These are phyloP conservation scores for Luperina testacea DNA, from an alignment of 2,888 invertebrate genomes.

Conservation along the genomic window DNA sequence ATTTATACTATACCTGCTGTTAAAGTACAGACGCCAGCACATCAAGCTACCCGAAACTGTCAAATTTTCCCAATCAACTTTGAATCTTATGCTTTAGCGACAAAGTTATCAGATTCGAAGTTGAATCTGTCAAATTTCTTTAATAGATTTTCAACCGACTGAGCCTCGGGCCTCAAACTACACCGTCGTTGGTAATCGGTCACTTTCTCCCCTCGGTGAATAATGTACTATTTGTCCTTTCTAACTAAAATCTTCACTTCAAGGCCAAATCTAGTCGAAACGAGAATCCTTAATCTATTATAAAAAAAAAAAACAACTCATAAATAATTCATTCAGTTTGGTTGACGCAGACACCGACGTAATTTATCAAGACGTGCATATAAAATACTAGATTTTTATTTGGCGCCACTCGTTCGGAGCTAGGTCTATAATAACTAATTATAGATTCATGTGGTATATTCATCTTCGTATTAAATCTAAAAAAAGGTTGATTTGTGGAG, in stretches of 20 bases:
- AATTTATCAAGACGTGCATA: slow-evolving; percentile 24
- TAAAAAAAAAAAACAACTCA: slow-evolving; percentile 3
- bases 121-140: no score
- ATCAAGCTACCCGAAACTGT: no score
- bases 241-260: neutral
- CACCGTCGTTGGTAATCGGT: no score
- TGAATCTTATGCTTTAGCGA: no score
- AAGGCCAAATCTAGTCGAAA: neutral
- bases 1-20: no score
- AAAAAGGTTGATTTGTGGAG: neutral
- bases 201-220: no score
- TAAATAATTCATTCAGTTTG: slow-evolving; percentile 37
- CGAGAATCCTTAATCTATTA: slow-evolving; percentile 3
- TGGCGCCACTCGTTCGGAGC: slow-evolving; percentile 30
- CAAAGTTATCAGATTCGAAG: no score
- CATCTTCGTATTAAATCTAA: no score
- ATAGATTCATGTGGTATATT: neutral
- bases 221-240: neutral
- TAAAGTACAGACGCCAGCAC: no score
- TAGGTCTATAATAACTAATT: slow-evolving; percentile 5
- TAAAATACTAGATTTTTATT: slow-evolving; percentile 23
- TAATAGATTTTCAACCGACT: no score
- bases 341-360: slow-evolving; percentile 6
- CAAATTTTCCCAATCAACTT: no score
- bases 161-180: no score